phyloP scores from a whole-genome alignment of 2,113 vertebrate species.

The Albula goreensis region DNA sequence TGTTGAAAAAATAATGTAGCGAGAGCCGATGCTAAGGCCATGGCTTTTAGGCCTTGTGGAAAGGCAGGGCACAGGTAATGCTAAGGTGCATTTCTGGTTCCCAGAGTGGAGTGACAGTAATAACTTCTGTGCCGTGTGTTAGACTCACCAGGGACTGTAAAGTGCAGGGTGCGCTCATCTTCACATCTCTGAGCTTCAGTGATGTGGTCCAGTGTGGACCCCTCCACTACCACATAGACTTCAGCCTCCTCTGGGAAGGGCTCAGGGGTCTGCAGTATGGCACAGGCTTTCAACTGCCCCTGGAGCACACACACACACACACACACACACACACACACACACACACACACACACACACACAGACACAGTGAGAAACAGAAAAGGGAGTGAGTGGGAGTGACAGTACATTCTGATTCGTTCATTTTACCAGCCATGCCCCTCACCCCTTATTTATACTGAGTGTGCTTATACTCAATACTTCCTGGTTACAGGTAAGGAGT shows the following conservation, averaged over 20 bases:
- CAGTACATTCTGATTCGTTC: too few species aligned
- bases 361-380: neutral
- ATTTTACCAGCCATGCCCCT: too few species aligned
- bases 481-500: too few species aligned
- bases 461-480: too few species aligned
- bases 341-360: slow-evolving; percentile 9
- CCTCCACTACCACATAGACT: slow-evolving; percentile 79
- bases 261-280: slow-evolving; percentile 59
- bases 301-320: slow-evolving; percentile 52
- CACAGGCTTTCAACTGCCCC: slow-evolving; percentile 73
- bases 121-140: neutral
- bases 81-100: neutral
- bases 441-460: too few species aligned
- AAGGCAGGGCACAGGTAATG: neutral
- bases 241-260: slow-evolving; percentile 70
- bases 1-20: neutral
- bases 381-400: neutral
- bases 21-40: neutral
- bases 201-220: slow-evolving; percentile 75
- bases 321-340: neutral
- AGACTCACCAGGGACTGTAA: slow-evolving; percentile 75
- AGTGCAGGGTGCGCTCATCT: slow-evolving; percentile 62
- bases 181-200: slow-evolving; percentile 62
- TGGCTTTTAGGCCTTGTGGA: too few species aligned
- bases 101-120: too few species aligned